Conservation (phyloP, 1,140 invertebrate species). For the Bombus cullumanus region DNA sequence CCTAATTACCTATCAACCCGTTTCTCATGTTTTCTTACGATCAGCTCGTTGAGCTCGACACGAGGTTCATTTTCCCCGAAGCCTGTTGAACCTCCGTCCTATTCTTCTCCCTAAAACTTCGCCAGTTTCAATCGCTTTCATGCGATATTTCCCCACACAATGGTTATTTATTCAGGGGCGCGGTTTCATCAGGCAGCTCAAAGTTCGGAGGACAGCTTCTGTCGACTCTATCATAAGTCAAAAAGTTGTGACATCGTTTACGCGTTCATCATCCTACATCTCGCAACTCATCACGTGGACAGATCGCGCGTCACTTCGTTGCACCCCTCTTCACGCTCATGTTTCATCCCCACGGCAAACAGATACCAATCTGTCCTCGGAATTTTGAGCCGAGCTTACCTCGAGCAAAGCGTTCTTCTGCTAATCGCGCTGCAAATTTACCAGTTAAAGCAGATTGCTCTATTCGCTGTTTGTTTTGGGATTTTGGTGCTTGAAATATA, state of each 20-base stretch:
- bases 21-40: neutral
- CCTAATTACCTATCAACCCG: neutral
- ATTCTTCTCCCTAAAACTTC: neutral
- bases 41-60: neutral
- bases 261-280: constrained; percentile 41
- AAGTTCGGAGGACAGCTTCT: neutral
- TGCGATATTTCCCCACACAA: neutral
- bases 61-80: neutral
- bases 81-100: neutral
- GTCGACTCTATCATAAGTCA: constrained; percentile 43
- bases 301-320: constrained; percentile 52
- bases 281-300: constrained; percentile 56
- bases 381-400: constrained; percentile 57
- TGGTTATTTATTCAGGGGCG: neutral
- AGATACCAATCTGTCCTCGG: constrained; percentile 49
- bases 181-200: too few species aligned
- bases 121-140: neutral
- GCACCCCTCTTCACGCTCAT: constrained; percentile 31
- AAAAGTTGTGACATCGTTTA: constrained; percentile 58
- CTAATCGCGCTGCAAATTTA: constrained; percentile 32
- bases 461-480: constrained; percentile 37
- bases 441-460: constrained; percentile 26
- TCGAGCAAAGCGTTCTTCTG: neutral
- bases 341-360: constrained; percentile 61
- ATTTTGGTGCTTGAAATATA: neutral